Evolutionary conservation across 2,113 vertebrate species (phyloP).

Genomic region (Bubo scandiacus): DNA sequence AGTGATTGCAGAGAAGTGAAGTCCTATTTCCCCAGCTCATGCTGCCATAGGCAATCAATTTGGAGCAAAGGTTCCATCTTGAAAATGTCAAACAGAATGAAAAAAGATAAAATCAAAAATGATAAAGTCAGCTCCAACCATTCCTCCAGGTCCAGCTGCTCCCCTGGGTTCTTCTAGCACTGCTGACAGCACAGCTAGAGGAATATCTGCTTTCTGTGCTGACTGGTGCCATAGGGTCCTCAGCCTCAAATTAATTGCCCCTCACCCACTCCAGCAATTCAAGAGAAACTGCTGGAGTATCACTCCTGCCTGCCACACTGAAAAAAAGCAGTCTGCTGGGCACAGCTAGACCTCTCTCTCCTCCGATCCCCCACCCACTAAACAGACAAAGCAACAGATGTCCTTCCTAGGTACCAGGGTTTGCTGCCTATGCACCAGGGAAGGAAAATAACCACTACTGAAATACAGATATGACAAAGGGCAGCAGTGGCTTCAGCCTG

Average conservation of each 20-base stretch:
- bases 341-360: background rate
- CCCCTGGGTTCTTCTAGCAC: background rate
- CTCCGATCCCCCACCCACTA: background rate
- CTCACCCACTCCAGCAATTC: background rate
- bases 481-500: background rate
- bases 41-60: slow-evolving; percentile 22
- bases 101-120: background rate
- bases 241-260: background rate
- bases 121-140: background rate
- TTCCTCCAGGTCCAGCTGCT: background rate
- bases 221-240: background rate
- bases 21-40: background rate
- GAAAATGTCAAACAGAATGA: slow-evolving; percentile 3
- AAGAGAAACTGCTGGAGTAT: background rate
- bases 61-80: slow-evolving; percentile 30
- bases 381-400: background rate
- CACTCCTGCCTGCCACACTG: background rate
- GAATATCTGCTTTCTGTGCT: background rate
- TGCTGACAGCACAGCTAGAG: background rate
- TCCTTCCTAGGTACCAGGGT: background rate
- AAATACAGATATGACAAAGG: background rate
- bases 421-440: background rate
- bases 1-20: slow-evolving; percentile 7
- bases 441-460: background rate
- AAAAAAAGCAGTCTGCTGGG: background rate